Evolutionary conservation across 2,888 invertebrate genomes (phyloP).

Genomic region (Drosophila ochracea): DNA sequence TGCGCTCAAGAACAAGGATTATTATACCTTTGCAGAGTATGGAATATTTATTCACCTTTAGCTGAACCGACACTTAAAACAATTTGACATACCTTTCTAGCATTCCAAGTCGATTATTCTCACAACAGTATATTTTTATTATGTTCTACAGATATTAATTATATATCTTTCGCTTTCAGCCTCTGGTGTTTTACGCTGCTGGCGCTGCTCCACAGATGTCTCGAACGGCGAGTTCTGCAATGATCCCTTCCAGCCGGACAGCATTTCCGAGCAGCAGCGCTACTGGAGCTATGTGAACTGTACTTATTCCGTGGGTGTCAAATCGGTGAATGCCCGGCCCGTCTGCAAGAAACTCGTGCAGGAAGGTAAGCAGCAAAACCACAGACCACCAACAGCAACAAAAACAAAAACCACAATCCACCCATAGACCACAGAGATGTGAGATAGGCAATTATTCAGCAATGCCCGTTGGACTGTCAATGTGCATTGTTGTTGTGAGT

Average conservation of each 20-base stretch:
- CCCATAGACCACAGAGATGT: conserved; percentile 13
- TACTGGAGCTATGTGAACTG: conserved; percentile 85
- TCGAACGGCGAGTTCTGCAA: conserved; percentile 88
- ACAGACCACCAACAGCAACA: not conserved
- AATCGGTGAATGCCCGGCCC: conserved; percentile 86
- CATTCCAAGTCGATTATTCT: not conserved
- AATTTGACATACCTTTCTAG: not conserved
- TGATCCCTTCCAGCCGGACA: conserved; percentile 89
- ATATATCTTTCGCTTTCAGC: conserved; percentile 80
- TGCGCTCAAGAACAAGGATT: not conserved
- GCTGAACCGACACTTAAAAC: not conserved
- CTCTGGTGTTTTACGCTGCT: conserved; percentile 90
- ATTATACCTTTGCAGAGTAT: not conserved
- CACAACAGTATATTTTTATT: not conserved
- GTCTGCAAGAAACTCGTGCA: conserved; percentile 92
- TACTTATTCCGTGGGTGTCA: conserved; percentile 86
- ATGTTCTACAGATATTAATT: conserved; percentile 4
- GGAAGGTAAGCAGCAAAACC: conserved; percentile 87
- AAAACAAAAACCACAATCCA: conserved; percentile 1
- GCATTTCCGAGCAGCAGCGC: conserved; percentile 85
- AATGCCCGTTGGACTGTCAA: conserved; percentile 46
- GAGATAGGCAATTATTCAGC: conserved; percentile 45
- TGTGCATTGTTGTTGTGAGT: conserved; percentile 37
- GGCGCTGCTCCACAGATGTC: conserved; percentile 90
- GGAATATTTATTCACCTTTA: not conserved